Evolutionary conservation across 2,888 invertebrate species (phyloP), one percentile per base, ranked within the genome.

Genomic region (Ceramica pisi): DNA sequence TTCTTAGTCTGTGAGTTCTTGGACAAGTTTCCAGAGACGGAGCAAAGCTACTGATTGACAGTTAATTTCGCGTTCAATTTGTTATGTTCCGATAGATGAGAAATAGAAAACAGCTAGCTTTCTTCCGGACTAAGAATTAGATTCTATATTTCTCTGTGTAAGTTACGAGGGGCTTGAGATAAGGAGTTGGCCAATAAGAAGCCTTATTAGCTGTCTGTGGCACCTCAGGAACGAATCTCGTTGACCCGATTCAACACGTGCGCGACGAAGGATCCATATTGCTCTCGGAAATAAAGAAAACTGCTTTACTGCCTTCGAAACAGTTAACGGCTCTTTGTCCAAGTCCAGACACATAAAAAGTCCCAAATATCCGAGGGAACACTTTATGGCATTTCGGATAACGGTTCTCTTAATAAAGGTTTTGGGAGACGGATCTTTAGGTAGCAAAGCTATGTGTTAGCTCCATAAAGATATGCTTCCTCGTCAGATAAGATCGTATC

Each of bases 331-430:
- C 86, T 90, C 93, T 93, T 94, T 94, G 94, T 94, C 88, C 89
- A 76, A 83, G 82, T 91, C 92, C 93, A 94, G 94, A 94, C 94
- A 92, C 92, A 94, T 94, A 94, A 94, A 94, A 93, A 89, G 83
- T 86, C 85, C 88, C 90, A 86, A 93, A 92, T 90, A 90, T 91
- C 87, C 77, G 84, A 89, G 84, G 87, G 84, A 88, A 84, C 86
- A 81, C 89, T 92, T 93, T 90, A 92, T 91, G 87, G 89, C 86
- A 80, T 84, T 89, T 85, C 84, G 79, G 78, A 78, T 91, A 93
- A 92, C 91, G 91, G 91, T 82, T 73, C 87, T 89, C 87, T 90
- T 87, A 87, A 86, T 87, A 80, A 84, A 79, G 69, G 60, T 80
- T 78, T 74, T 67, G 69, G 81, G 69, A 55, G 56, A 67, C 26